phyloP scores from a whole-genome alignment of 1,140 invertebrate species.

The Bombyx mandarina region DNA sequence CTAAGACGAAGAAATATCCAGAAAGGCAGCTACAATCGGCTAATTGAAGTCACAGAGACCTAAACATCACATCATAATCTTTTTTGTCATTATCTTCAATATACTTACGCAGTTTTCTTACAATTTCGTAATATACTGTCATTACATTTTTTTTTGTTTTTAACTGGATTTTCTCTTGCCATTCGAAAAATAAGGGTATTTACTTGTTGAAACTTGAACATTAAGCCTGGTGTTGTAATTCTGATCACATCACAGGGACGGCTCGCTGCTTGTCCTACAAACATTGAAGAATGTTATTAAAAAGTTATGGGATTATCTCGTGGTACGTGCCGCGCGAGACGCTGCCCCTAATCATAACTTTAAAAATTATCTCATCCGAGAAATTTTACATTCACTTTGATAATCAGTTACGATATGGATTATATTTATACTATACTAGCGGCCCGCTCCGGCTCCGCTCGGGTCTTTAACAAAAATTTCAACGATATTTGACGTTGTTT shows the following conservation, averaged over 20 bases:
- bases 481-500: too few species aligned
- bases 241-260: constrained; percentile 43
- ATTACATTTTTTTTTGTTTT: not conserved
- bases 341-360: constrained; percentile 43
- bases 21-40: too few species aligned
- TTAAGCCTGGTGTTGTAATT: constrained; percentile 40
- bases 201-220: constrained; percentile 35
- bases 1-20: too few species aligned
- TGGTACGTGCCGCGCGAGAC: constrained; percentile 37
- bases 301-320: constrained; percentile 61
- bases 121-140: not conserved
- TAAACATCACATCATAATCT: too few species aligned
- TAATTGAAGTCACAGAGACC: too few species aligned
- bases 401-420: constrained; percentile 1
- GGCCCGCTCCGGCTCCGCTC: too few species aligned
- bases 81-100: not conserved
- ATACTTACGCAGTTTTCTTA: not conserved
- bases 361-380: constrained; percentile 35
- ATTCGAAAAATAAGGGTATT: constrained; percentile 16
- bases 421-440: not conserved
- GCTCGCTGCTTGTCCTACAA: constrained; percentile 35
- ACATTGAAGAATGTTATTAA: constrained; percentile 61
- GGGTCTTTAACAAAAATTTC: too few species aligned
- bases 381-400: constrained; percentile 1
- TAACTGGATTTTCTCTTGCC: not conserved